Evolutionary conservation across 2,113 vertebrate species (phyloP), one percentile per base, ranked within the genome.

Genomic region (Tamias sibiricus): DNA sequence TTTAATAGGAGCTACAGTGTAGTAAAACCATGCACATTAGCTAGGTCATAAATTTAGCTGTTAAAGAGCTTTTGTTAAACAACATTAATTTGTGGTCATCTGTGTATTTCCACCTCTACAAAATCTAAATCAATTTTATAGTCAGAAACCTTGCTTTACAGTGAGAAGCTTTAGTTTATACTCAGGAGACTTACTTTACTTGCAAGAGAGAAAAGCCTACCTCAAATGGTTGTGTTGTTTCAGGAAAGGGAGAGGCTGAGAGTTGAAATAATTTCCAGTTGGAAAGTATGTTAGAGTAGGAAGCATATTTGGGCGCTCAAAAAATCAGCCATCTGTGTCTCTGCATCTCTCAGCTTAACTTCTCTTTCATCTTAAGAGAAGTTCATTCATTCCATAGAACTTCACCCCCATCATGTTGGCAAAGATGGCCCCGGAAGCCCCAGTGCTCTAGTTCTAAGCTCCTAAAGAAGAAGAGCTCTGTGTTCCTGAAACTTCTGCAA

Each of bases 121-220:
- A 79, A 94, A 79, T 91, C 40, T 92, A 97, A 97, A 88, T 93
- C 82, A 93, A 5, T 87, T 90, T 94, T 87, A 75, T 97, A 90
- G 42, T 79, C 75, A 82, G 26, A 77, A 80, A 13, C 1, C 24
- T 57, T 52, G 20, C 28, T 87, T 77, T 79, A 49, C 96, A 90
- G 42, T 79, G 69, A 79, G 26, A 77, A 80, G 17, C 1, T 19
- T 57, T 57, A 57, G 54, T 90, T 94, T 87, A 75, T 8, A 57
- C 7, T 22, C 54, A 57, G 8, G 22, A 22, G 54, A 6, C 24
- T 57, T 52, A 20, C 28, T 87, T 85, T 79, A 49, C n/a, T 85
- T 49, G 13, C 1, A 64, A 80, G 12, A 83, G 54, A 82, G 24
- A 82, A 79, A 66, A 88, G 59, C 2, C 5, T 24, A 74, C 59